Conservation (phyloP, 2,797 vertebrate genomes). For the Acropternis orthonyx region DNA sequence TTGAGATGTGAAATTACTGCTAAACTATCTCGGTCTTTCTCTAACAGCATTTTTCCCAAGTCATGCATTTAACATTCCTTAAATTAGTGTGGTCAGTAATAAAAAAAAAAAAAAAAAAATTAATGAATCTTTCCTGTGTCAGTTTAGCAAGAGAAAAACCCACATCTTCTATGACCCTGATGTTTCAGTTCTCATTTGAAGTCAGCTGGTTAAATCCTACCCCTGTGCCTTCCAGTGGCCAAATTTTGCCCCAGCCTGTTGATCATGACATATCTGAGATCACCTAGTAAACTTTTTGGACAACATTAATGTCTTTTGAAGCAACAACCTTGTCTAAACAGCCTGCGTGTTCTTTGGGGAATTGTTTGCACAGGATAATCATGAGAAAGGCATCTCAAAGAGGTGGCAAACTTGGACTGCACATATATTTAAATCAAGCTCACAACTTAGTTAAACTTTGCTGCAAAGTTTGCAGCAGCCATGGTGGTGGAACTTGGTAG, state of each 20-base stretch:
- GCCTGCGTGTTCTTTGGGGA: background rate
- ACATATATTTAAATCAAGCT: background rate
- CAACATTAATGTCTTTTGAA: background rate
- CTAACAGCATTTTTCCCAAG: background rate
- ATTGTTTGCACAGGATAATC: background rate
- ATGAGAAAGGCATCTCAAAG: background rate
- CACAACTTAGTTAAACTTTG: background rate
- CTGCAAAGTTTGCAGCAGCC: background rate
- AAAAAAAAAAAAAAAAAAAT: background rate
- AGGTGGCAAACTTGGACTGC: background rate
- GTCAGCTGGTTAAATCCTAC: background rate
- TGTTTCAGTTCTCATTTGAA: background rate
- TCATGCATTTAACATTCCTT: background rate
- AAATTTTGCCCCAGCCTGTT: background rate
- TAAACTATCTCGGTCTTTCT: slow-evolving; percentile 9
- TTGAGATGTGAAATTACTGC: slow-evolving; percentile 2
- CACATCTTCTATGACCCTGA: accelerated
- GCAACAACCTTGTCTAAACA: background rate
- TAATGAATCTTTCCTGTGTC: background rate
- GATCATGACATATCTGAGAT: background rate
- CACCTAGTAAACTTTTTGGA: background rate
- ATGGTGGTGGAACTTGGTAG: background rate
- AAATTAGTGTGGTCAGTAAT: background rate
- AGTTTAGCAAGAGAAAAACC: background rate
- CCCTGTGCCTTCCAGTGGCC: background rate